A percentile compares a stretch with the other conserved stretches of the same genome.
These are phyloP conservation scores for Tenodera sinensis DNA, from an alignment of 2,888 invertebrate species.

Conservation along the genomic window DNA sequence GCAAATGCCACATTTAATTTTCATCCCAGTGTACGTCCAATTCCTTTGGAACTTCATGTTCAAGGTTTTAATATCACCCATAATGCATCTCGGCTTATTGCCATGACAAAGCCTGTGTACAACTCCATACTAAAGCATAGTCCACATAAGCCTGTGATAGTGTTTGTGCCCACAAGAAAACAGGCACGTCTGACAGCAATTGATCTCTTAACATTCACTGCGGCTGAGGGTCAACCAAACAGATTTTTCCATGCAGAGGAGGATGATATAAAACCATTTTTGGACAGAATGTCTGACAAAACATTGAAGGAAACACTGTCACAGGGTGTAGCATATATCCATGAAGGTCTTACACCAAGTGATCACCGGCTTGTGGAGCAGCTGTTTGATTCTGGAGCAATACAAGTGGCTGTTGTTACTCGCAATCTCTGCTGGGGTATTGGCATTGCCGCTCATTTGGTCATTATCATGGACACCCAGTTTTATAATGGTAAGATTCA, in stretches of 20 bases:
- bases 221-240: slow-evolving; percentile 81
- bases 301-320: slow-evolving; percentile 87
- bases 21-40: slow-evolving; percentile 94
- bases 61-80: slow-evolving; percentile 90
- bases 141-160: slow-evolving; percentile 77
- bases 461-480: slow-evolving; percentile 95
- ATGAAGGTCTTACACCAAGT: slow-evolving; percentile 82
- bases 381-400: slow-evolving; percentile 88
- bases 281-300: slow-evolving; percentile 85
- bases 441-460: slow-evolving; percentile 87
- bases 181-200: slow-evolving; percentile 93
- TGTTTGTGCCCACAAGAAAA: slow-evolving; percentile 88
- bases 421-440: slow-evolving; percentile 91
- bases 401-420: slow-evolving; percentile 89
- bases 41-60: slow-evolving; percentile 92
- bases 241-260: slow-evolving; percentile 87
- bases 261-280: slow-evolving; percentile 82
- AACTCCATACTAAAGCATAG: slow-evolving; percentile 84
- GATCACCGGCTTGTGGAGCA: slow-evolving; percentile 92
- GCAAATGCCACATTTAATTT: slow-evolving; percentile 96
- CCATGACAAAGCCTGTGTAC: slow-evolving; percentile 98
- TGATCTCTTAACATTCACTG: slow-evolving; percentile 89
- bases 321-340: slow-evolving; percentile 95
- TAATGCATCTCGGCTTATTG: slow-evolving; percentile 90
- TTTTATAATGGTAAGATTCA: slow-evolving; percentile 74